phyloP scores from a whole-genome alignment of 2,888 invertebrate species.

The Aphidius colemani region DNA sequence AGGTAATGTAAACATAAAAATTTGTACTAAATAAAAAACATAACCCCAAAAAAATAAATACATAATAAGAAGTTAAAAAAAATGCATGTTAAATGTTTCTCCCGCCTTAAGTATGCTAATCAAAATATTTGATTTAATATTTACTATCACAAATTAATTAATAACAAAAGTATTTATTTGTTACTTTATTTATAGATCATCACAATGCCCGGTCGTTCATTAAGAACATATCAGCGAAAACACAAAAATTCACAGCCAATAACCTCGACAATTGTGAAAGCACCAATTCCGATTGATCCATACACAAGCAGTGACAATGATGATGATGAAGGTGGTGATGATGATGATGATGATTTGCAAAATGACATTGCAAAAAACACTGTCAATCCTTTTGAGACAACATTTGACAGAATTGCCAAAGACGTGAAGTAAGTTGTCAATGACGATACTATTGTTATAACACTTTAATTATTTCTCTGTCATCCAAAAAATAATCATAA shows the following conservation, averaged over 20 bases:
- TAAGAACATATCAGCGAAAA: slow-evolving; percentile 29
- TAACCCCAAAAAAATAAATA: too few species aligned
- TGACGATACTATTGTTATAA: not conserved
- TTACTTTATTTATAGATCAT: not conserved
- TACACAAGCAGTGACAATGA: not conserved
- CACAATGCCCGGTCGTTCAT: slow-evolving; percentile 21
- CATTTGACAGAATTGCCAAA: slow-evolving; percentile 47
- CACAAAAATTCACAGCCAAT: not conserved
- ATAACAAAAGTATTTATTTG: not conserved
- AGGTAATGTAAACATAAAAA: too few species aligned
- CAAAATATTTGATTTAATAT: too few species aligned
- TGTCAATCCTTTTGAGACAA: slow-evolving; percentile 45
- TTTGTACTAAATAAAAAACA: too few species aligned
- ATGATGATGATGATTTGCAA: not conserved
- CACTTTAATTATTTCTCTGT: too few species aligned
- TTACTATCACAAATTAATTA: not conserved
- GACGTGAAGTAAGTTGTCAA: slow-evolving; percentile 39
- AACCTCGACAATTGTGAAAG: not conserved
- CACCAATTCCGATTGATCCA: too few species aligned
- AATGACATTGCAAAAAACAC: slow-evolving; percentile 28
- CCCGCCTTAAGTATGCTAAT: too few species aligned
- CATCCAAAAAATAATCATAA: not conserved
- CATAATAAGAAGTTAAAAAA: too few species aligned
- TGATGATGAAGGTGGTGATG: slow-evolving; percentile 11
- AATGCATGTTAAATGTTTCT: too few species aligned